phyloP scores from a whole-genome alignment of 2,113 vertebrate species.

The Forbesichthys agassizii region DNA sequence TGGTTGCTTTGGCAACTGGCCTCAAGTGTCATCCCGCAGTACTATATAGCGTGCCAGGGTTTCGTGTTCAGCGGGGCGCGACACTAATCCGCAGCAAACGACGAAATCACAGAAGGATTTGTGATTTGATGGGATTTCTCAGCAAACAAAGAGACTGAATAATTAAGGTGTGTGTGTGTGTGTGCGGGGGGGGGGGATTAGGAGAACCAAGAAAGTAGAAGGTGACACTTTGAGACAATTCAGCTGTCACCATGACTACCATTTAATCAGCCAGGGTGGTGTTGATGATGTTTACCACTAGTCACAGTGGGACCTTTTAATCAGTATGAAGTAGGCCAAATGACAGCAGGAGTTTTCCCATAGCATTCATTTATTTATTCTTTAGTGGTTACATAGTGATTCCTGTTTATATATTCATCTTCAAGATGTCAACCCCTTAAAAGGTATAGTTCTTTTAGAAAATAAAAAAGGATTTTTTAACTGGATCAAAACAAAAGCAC shows the following conservation, averaged over 20 bases:
- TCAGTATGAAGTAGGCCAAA: too few species aligned
- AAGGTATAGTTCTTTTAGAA: too few species aligned
- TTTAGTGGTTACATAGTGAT: too few species aligned
- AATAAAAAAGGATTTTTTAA: too few species aligned
- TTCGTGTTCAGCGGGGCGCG: not conserved
- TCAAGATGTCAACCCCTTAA: too few species aligned
- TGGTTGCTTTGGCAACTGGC: constrained; percentile 64
- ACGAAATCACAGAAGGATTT: not conserved
- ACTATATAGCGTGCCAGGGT: constrained; percentile 13
- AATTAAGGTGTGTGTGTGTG: too few species aligned
- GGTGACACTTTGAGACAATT: not conserved
- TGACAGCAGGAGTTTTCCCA: too few species aligned
- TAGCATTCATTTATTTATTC: too few species aligned
- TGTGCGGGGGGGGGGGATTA: too few species aligned
- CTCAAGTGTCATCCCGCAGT: constrained; percentile 21
- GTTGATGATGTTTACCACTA: not conserved
- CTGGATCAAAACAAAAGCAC: too few species aligned
- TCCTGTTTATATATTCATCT: too few species aligned
- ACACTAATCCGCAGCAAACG: constrained; percentile 2
- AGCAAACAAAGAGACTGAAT: not conserved
- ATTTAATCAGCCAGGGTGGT: not conserved
- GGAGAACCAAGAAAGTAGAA: not conserved
- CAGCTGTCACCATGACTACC: not conserved
- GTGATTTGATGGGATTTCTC: constrained; percentile 13
- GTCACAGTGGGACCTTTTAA: too few species aligned